phyloP scores from a whole-genome alignment of 2,113 vertebrate species.

The Nothoprocta perdicaria region DNA sequence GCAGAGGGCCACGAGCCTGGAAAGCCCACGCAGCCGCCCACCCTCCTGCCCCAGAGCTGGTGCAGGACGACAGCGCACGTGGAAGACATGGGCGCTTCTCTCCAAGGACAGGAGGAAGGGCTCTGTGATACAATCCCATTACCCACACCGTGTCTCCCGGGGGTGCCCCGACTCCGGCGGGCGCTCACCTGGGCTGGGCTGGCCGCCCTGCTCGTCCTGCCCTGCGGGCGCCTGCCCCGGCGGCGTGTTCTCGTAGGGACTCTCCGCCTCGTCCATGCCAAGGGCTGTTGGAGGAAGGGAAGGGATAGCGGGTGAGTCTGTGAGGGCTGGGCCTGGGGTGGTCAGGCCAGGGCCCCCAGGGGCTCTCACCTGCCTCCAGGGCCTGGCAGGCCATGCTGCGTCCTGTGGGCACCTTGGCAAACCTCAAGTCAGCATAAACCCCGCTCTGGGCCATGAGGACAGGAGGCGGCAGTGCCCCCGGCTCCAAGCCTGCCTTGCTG shows the following conservation, averaged over 20 bases:
- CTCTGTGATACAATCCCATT: neutral
- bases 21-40: neutral
- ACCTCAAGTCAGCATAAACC: slow-evolving; percentile 59
- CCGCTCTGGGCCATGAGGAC: slow-evolving; percentile 37
- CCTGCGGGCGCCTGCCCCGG: accelerated
- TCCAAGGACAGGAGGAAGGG: neutral
- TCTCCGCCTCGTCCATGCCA: neutral
- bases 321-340: accelerated
- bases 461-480: accelerated
- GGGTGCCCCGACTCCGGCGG: neutral
- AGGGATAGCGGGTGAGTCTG: neutral
- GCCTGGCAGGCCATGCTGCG: slow-evolving; percentile 15
- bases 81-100: accelerated
- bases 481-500: neutral
- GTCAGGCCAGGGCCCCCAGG: accelerated
- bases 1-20: neutral
- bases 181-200: slow-evolving; percentile 34
- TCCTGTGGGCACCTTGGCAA: slow-evolving; percentile 38
- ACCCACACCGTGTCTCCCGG: accelerated
- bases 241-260: neutral
- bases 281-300: slow-evolving; percentile 29
- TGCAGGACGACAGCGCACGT: neutral
- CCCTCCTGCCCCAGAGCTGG: neutral
- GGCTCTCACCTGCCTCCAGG: slow-evolving; percentile 48
- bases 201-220: neutral